Conservation (phyloP, 1,140 invertebrate species). For the Berghia stephanieae region DNA sequence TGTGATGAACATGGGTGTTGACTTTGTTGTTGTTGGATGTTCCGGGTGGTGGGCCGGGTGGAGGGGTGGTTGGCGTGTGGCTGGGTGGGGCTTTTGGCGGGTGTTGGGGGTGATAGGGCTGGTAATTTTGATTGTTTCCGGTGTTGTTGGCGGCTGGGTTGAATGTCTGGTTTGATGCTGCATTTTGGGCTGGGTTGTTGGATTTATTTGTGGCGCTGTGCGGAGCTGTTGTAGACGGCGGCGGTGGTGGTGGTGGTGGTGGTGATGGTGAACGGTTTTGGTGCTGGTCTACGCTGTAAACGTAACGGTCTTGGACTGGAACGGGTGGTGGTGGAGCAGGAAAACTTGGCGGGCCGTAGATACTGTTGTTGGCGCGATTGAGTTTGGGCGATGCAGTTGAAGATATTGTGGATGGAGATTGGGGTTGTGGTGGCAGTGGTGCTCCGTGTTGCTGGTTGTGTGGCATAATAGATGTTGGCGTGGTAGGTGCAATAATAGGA, state of each 20-base stretch:
- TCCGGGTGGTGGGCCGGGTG: background rate
- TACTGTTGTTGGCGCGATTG: too few species aligned
- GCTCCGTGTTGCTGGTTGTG: background rate
- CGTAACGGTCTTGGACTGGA: constrained; percentile 4
- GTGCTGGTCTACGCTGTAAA: background rate
- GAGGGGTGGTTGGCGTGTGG: background rate
- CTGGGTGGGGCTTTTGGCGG: background rate
- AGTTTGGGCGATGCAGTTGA: too few species aligned
- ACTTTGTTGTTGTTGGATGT: background rate
- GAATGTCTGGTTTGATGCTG: too few species aligned
- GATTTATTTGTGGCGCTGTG: background rate
- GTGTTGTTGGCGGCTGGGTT: too few species aligned
- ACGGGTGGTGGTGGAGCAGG: background rate
- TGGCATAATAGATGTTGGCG: background rate
- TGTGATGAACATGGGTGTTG: background rate
- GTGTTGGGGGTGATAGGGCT: background rate
- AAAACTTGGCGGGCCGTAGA: background rate
- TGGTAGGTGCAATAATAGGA: background rate
- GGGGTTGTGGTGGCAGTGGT: background rate
- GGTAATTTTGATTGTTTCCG: too few species aligned
- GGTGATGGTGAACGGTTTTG: background rate
- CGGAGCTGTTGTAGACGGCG: background rate
- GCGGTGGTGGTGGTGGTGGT: constrained; percentile 15
- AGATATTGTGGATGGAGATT: background rate
- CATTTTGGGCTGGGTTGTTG: background rate